Evolutionary conservation across 37 sponge, comb jelly and placozoan species (phyloP), one percentile per base, ranked within the genome.

Genomic region (Hormiphora californensis): DNA sequence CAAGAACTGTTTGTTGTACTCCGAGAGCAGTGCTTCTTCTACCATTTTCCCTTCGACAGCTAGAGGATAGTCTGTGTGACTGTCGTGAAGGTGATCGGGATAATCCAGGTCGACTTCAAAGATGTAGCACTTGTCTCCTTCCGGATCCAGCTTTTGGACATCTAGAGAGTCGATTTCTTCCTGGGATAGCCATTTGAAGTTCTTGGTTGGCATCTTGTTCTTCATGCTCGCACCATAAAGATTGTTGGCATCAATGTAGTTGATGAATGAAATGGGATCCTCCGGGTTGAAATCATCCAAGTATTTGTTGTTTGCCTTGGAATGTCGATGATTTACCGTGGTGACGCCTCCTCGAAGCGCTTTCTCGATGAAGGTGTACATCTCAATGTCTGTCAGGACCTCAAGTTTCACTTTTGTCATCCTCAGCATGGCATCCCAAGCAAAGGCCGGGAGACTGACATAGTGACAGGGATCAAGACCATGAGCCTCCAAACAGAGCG

Each of bases 361-460:
- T 15, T 34, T 19, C 36, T 65, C 68, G 12, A 65, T 39, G 15
- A 65, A 25, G 3, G 68, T 65, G 68, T 65, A 65, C 68, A 65
- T 81, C 23, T 81, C 85, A 41, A 81, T 30, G 32, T 46, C 49
- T 17, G 30, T 44, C 19, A 81, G 23, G 31, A 81, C 23, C 30
- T 41, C 49, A 43, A 81, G 23, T 11, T 41, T 49, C 17, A 81
- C 54, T 19, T 46, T 7, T n/a, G 85, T 81, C 54, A 81, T 49
- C 28, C 41, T 81, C 7, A 86, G 86, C 86, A 86, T 49, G 3
- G 61, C 61, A 54, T 86, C 86, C 61, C 86, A 86, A 2, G 86
- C 23, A 61, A 86, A 86, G 34, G 36, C 86, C 22, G 86, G 86
- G 1, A 55, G 55, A 34, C 38, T 22, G 25, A 59, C n/a, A 59